Conservation (phyloP, 2,113 vertebrate genomes). For the Hydropotes inermis region DNA sequence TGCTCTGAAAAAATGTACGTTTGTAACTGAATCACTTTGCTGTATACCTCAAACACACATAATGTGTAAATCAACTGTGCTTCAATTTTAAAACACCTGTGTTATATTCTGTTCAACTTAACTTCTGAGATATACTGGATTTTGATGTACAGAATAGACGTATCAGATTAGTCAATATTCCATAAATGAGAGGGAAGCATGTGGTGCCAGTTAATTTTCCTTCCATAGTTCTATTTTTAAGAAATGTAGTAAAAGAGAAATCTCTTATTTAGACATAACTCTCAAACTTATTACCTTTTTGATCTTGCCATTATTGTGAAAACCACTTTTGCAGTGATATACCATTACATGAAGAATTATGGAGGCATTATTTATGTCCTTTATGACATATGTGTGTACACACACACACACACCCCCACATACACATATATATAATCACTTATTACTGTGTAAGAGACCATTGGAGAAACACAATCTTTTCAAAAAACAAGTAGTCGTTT, state of each 20-base stretch:
- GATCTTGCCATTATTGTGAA: not conserved
- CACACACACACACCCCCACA: not conserved
- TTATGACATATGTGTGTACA: not conserved
- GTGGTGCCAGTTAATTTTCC: not conserved
- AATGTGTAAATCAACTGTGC: not conserved
- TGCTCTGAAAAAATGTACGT: not conserved
- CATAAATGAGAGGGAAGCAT: not conserved
- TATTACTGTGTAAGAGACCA: not conserved
- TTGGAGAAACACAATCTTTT: not conserved
- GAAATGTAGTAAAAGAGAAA: not conserved
- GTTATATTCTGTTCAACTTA: not conserved
- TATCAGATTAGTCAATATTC: not conserved
- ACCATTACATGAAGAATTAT: not conserved
- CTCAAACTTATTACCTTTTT: not conserved
- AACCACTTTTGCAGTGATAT: not conserved
- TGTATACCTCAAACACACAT: not conserved
- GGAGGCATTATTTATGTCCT: not conserved
- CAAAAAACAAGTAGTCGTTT: not conserved
- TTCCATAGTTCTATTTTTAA: not conserved
- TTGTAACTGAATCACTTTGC: not conserved
- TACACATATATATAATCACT: accelerated
- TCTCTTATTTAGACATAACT: not conserved
- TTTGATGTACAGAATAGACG: not conserved
- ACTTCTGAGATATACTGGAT: not conserved
- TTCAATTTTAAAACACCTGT: not conserved